These are phyloP conservation scores for Orussus abietinus DNA, from an alignment of 1,140 invertebrate genomes.

Conservation along the genomic window DNA sequence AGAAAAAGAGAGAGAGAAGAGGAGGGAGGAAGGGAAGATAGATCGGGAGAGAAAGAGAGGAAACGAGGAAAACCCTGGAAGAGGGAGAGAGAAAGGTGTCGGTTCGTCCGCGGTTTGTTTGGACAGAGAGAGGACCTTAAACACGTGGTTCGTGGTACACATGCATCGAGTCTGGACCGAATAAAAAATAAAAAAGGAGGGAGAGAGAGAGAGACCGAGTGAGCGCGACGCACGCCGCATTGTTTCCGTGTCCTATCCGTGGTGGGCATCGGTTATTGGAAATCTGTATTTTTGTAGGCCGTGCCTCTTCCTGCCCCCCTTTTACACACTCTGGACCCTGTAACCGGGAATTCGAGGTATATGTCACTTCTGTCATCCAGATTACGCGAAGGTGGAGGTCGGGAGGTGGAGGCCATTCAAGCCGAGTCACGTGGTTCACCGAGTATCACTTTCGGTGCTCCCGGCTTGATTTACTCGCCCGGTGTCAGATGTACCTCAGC, in stretches of 20 bases:
- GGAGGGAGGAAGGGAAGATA: constrained; percentile 25
- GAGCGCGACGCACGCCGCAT: constrained; percentile 5
- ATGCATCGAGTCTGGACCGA: constrained; percentile 28
- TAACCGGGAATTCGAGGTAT: too few relatives aligned
- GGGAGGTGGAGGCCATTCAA: too few relatives aligned
- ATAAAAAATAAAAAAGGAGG: constrained; percentile 6
- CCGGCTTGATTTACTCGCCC: too few relatives aligned
- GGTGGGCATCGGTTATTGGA: constrained; percentile 45
- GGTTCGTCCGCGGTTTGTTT: constrained; percentile 26
- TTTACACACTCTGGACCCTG: too few relatives aligned
- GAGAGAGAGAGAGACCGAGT: constrained; percentile 3
- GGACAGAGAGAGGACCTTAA: constrained; percentile 32
- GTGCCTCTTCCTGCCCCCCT: constrained; percentile 33
- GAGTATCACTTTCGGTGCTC: too few relatives aligned
- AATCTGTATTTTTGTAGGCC: constrained; percentile 50
- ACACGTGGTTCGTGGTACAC: constrained; percentile 35
- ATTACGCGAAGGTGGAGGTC: too few relatives aligned
- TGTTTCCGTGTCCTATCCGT: constrained; percentile 1
- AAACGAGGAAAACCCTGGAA: constrained; percentile 15
- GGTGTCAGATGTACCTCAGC: too few relatives aligned
- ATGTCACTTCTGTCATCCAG: too few relatives aligned
- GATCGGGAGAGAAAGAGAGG: constrained; percentile 12
- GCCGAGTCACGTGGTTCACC: too few relatives aligned
- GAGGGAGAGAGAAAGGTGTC: neutral
- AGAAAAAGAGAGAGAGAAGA: constrained; percentile 13